A percentile compares a stretch with the other conserved stretches of the same genome.
Evolutionary conservation across 2,113 vertebrate species (phyloP).

Genomic region (Brachyhypopomus gauderio): DNA sequence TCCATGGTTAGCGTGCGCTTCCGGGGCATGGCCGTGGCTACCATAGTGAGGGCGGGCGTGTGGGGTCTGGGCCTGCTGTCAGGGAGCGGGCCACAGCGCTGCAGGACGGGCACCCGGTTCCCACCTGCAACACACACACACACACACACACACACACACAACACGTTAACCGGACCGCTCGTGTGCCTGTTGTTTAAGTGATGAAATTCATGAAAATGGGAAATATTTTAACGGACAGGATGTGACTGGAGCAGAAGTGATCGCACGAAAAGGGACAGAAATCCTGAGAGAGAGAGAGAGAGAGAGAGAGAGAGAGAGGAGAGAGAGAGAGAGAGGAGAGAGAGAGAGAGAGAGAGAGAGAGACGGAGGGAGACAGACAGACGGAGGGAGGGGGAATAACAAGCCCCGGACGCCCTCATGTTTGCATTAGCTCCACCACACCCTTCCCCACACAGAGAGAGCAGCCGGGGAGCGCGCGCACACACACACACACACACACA

Average conservation of each 20-base stretch:
- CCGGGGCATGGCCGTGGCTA: constrained; percentile 73
- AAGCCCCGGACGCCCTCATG: constrained; percentile 38
- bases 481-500: constrained; percentile 7
- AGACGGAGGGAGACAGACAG: constrained; percentile 6
- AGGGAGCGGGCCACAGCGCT: constrained; percentile 41
- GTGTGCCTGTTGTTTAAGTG: not conserved
- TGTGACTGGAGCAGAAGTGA: too few species aligned
- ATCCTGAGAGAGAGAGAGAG: not conserved
- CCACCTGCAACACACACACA: constrained; percentile 53
- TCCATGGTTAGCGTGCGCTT: constrained; percentile 79
- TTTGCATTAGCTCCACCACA: constrained; percentile 51
- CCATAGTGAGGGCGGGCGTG: constrained; percentile 58
- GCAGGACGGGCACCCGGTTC: constrained; percentile 52
- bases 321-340: not conserved
- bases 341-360: not conserved
- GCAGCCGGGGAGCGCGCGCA: not conserved
- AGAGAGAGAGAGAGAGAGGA: constrained; percentile 9
- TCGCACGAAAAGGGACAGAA: not conserved
- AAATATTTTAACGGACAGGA: too few species aligned
- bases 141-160: not conserved
- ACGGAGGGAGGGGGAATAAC: not conserved
- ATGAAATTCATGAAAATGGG: not conserved
- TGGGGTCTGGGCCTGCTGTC: constrained; percentile 25
- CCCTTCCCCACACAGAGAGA: constrained; percentile 46
- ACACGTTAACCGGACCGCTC: constrained; percentile 7